Percentiles rank a stretch among this genome's conserved stretches.
Evolutionary conservation across 2,888 invertebrate genomes (phyloP).

Genomic region (Synanthedon vespiformis): DNA sequence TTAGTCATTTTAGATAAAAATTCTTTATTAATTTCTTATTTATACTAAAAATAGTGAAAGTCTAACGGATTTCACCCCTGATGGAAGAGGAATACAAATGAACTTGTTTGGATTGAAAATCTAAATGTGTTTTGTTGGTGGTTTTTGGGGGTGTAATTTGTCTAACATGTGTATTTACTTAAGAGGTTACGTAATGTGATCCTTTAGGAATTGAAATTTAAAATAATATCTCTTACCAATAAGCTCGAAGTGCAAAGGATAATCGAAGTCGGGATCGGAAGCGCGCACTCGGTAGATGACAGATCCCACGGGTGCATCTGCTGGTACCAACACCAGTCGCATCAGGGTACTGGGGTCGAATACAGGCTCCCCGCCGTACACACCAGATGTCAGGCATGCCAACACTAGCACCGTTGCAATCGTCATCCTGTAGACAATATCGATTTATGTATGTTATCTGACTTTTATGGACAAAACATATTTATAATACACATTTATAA

Average conservation of each 20-base stretch:
- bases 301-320: slow-evolving; percentile 85
- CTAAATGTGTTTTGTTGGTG: too few relatives aligned
- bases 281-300: slow-evolving; percentile 90
- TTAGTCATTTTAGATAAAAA: background rate
- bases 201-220: too few relatives aligned
- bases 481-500: background rate
- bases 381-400: slow-evolving; percentile 39
- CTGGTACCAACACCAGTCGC: slow-evolving; percentile 84
- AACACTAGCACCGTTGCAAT: slow-evolving; percentile 52
- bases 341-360: slow-evolving; percentile 88
- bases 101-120: too few relatives aligned
- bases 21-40: background rate
- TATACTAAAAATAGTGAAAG: too few relatives aligned
- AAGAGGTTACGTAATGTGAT: too few relatives aligned
- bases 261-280: slow-evolving; percentile 88
- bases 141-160: too few relatives aligned
- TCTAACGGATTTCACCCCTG: too few relatives aligned
- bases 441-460: background rate
- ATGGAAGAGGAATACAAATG: too few relatives aligned
- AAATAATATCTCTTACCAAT: slow-evolving; percentile 60
- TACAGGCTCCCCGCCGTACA: slow-evolving; percentile 76
- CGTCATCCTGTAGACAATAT: slow-evolving; percentile 47
- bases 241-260: slow-evolving; percentile 85
- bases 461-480: background rate
- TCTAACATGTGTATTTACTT: too few relatives aligned